Conservation (phyloP, 2,797 vertebrate genomes). For the Catamblyrhynchus diadema region DNA sequence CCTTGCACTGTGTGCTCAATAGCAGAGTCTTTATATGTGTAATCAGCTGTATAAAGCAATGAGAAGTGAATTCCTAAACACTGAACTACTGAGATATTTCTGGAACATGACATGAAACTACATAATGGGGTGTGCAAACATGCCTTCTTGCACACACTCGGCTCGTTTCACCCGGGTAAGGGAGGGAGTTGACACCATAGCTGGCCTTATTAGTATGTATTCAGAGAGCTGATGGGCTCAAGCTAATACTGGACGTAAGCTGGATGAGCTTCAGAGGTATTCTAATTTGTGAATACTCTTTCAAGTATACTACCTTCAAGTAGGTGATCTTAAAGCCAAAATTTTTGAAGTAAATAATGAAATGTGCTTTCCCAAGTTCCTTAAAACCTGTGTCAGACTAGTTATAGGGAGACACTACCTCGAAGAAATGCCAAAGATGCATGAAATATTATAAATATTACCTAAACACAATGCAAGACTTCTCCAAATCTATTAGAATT, state of each 20-base stretch:
- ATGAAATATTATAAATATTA: not conserved
- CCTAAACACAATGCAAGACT: not conserved
- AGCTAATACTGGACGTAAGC: not conserved
- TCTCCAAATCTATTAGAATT: not conserved
- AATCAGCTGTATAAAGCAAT: slow-evolving; percentile 34
- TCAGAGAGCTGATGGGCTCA: not conserved
- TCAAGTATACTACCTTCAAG: not conserved
- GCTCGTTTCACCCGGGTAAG: not conserved
- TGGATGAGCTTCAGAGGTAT: not conserved
- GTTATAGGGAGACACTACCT: not conserved
- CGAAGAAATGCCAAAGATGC: not conserved
- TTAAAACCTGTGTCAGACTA: not conserved
- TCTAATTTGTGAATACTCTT: not conserved
- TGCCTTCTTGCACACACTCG: not conserved
- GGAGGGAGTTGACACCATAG: not conserved
- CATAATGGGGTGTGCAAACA: not conserved
- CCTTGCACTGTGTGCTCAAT: not conserved
- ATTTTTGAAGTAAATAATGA: not conserved
- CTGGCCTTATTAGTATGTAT: not conserved
- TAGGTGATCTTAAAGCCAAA: not conserved
- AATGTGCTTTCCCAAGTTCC: not conserved
- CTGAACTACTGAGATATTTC: not conserved
- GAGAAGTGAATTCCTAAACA: slow-evolving; percentile 22
- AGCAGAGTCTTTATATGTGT: not conserved
- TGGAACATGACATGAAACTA: not conserved